phyloP scores from a whole-genome alignment of 1,140 invertebrate genomes.

The Diachasmimorpha longicaudata region DNA sequence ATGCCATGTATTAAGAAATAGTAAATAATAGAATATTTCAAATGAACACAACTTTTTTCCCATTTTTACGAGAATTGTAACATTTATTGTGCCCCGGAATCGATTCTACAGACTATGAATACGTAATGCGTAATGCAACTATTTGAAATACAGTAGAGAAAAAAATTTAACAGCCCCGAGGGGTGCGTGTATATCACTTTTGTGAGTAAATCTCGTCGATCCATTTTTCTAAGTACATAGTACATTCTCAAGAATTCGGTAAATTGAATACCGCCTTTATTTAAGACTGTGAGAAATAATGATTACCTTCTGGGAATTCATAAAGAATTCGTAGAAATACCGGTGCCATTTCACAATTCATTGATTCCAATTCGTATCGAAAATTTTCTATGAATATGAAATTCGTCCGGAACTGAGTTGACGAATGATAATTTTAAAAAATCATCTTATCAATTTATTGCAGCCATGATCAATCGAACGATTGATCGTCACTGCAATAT shows the following conservation, averaged over 20 bases:
- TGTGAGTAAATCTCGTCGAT: background rate
- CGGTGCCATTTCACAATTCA: too few relatives aligned
- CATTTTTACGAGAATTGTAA: background rate
- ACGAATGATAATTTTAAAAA: too few relatives aligned
- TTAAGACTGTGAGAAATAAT: background rate
- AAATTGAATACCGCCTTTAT: slow-evolving; percentile 6
- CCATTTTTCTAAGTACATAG: background rate
- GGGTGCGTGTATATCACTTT: background rate
- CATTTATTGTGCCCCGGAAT: background rate
- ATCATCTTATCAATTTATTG: too few relatives aligned
- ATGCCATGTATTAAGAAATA: background rate
- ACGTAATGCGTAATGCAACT: background rate
- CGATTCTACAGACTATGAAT: background rate
- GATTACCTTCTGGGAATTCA: background rate
- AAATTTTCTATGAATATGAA: too few relatives aligned
- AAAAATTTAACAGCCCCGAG: background rate
- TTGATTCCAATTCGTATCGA: too few relatives aligned
- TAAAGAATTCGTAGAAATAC: too few relatives aligned
- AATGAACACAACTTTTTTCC: background rate
- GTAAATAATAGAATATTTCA: background rate
- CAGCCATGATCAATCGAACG: too few relatives aligned
- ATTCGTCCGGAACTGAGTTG: too few relatives aligned
- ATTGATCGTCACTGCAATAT: too few relatives aligned
- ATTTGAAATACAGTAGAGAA: background rate
- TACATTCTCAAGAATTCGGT: background rate